Base-by-base conservation (phyloP, 1,140 invertebrate species). In the Choristoneura fumiferana region DNA sequence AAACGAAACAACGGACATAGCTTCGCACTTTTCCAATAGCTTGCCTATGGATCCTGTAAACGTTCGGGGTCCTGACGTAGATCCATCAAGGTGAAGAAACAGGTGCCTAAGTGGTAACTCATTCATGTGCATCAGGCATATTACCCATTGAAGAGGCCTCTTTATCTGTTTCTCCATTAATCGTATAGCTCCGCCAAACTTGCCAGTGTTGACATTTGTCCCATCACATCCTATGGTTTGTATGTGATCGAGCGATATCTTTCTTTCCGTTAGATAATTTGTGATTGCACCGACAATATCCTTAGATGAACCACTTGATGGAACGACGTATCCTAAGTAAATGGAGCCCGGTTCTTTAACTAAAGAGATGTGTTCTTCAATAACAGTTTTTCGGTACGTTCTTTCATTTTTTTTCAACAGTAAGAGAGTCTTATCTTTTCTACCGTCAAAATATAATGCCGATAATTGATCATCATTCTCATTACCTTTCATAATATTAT, bases 41-140 rank as follows among this genome's bases (percentile, higher is more conserved):
- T 68, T 62, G 18, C 72, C 72, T 38, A 82, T 68, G 55, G 57
- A 60, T 10, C 76, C 77, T 58, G 39, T 39, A 64, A 62, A 76
- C 33, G 68, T 58, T 14, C 56, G 58, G 12, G 77, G 74, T 15
- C 75, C 72, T 5, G 69, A 57, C 63, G 68, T 74, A 54, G 6
- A 14, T 1, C 70, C 69, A 68, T 83, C 68, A 39, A 74, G 52
- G 65, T 64, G 37, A 59, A 70, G 33, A 57, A 80, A 77, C 33
- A 83, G 63, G 49, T 81, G 68, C 22, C 76, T 57, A 9, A 81
- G 65, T 36, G 64, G 65, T n/a, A 78, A 39, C 49, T 75, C 77
- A 45, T 82, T 81, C 15, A 62, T 60, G 33, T 73, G 71, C 13
- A 82, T 59, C 58, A 73, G 64, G 39, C 74, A 79, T 49, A 81